Conservation (phyloP, 2,888 invertebrate genomes). For the Sesamia inferens region DNA sequence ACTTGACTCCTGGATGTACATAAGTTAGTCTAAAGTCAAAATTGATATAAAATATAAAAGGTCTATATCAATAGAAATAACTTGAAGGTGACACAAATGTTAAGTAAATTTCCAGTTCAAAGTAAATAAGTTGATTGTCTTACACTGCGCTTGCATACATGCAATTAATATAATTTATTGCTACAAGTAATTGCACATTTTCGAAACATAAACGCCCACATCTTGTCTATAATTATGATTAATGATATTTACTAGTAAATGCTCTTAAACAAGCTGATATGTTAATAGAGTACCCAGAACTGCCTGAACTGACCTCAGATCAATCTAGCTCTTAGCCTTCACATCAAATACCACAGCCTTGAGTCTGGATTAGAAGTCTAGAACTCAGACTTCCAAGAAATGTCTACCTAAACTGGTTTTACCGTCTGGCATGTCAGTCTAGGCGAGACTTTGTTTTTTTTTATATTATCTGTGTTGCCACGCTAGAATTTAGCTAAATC, state of each 20-base stretch:
- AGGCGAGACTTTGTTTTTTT: conserved; percentile 46
- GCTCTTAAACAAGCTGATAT: conserved; percentile 19
- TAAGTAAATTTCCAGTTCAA: conserved; percentile 19
- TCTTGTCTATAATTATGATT: conserved; percentile 27
- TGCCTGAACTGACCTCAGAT: conserved; percentile 28
- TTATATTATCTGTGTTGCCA: conserved; percentile 25
- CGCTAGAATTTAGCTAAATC: conserved; percentile 30
- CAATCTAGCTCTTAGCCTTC: conserved; percentile 45
- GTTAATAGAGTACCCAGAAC: conserved; percentile 42
- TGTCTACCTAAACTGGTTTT: conserved; percentile 65
- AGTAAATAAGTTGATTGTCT: conserved; percentile 29
- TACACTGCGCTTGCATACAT: conserved; percentile 16
- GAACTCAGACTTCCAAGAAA: conserved; percentile 68
- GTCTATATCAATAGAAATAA: conserved; percentile 4
- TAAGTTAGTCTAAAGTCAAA: background rate
- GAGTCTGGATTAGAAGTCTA: conserved; percentile 61
- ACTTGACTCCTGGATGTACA: background rate
- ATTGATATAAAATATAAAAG: background rate
- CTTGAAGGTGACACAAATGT: conserved; percentile 15
- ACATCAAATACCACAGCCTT: conserved; percentile 57
- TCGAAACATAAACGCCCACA: conserved; percentile 23
- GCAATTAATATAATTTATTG: conserved; percentile 38
- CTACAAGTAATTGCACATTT: conserved; percentile 27
- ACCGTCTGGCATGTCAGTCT: conserved; percentile 47
- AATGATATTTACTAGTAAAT: conserved; percentile 28